Base-by-base conservation (phyloP, 2,888 invertebrate genomes). In the Ophioninae sp. region DNA sequence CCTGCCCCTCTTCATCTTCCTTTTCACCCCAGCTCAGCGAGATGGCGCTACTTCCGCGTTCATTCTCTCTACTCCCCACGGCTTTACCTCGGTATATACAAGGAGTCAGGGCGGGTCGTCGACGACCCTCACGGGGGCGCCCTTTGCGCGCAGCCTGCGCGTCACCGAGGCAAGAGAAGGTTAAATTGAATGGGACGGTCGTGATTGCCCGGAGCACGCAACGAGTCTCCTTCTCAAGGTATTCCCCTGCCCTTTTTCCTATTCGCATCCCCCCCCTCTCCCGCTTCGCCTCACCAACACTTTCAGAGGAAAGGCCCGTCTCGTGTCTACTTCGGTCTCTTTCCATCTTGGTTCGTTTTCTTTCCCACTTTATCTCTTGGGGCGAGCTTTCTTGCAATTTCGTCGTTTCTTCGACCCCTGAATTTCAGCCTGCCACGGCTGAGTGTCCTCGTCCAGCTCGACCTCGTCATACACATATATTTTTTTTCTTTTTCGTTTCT, bases 121-220 rank as follows among this genome's bases (percentile, higher is more conserved):
- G 84, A 82, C 82, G 74, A 82, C 79, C 76, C 84, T 84, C 79
- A 77, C 76, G 84, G 84, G 84, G 84, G 84, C 73, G 79, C 81
- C 79, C 76, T 77, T 69, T 73, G n/a, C 65, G 44, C 81, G 37
- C 64, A 73, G 30, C 69, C 41, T 64, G n/a, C 37, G 68, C 76
- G 65, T 79, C 68, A 76, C 79, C 61, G 69, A 76, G 51, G n/a
- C 51, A 51, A 80, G 79, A 82, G 75, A 79, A 83, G 83, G 85
- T 79, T 85, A 86, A 86, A 86, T 86, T 86, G 82, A 85, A 86
- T 86, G 86, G 85, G 83, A 85, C 83, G 82, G 86, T 82, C 86
- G 85, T 85, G 82, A 86, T 86, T 86, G 85, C 85, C 80, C 85
- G 77, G 71, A 79, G 79, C 85, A 84, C 84, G 84, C 84, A 84